phyloP scores from a whole-genome alignment of 35 echinoderm and acorn worm genomes.

The Stichopus chloronotus region DNA sequence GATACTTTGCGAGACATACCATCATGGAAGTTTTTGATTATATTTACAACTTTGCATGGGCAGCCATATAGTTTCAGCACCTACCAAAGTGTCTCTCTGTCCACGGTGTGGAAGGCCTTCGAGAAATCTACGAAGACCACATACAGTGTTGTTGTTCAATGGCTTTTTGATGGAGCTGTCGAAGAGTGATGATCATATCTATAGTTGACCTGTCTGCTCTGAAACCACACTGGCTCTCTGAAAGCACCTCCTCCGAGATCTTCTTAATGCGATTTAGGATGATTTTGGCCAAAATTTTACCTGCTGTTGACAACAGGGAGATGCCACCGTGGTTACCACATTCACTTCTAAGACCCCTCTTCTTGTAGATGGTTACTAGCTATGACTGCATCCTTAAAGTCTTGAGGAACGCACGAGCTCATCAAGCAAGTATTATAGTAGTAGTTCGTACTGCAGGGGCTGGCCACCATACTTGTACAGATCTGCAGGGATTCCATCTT shows the following conservation, averaged over 20 bases:
- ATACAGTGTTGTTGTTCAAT: constrained; percentile 60
- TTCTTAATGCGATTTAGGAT: constrained; percentile 1
- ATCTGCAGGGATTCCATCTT: constrained; percentile 13
- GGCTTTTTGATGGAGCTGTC: constrained; percentile 57
- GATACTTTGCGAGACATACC: constrained; percentile 42
- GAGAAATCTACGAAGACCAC: constrained; percentile 65
- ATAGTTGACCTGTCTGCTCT: constrained; percentile 10
- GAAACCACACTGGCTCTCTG: constrained; percentile 48
- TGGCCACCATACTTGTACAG: constrained; percentile 24
- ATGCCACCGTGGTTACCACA: constrained; percentile 50
- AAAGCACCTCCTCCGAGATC: constrained; percentile 1
- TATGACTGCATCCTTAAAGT: constrained; percentile 22
- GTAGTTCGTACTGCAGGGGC: constrained; percentile 35
- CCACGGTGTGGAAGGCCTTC: constrained; percentile 69
- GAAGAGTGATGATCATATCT: constrained; percentile 60
- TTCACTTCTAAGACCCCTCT: not conserved
- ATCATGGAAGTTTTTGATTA: constrained; percentile 56
- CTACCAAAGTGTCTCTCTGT: constrained; percentile 60
- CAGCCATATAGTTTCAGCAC: constrained; percentile 58
- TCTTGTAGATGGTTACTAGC: not conserved
- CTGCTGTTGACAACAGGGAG: constrained; percentile 32
- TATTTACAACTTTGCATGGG: constrained; percentile 48
- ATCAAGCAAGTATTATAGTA: not conserved
- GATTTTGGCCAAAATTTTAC: constrained; percentile 52
- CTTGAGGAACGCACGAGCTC: not conserved